Percentiles rank a stretch among this genome's conserved stretches.
phyloP scores from a whole-genome alignment of 2,888 invertebrate genomes.

The Mantis religiosa region DNA sequence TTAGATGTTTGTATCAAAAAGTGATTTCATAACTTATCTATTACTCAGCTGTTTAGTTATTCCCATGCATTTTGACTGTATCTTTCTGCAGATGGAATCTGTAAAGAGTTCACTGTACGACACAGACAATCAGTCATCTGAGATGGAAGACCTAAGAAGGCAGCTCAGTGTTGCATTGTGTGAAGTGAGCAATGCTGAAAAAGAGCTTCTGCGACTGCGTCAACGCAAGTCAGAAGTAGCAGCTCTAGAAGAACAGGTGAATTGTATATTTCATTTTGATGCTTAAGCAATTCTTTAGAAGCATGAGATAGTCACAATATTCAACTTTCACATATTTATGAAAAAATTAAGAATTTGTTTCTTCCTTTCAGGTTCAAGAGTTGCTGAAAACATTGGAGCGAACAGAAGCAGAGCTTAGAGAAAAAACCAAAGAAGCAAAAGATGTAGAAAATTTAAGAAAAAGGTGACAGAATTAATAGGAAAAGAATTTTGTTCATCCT shows the following conservation, averaged over 20 bases:
- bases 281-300: too few relatives aligned
- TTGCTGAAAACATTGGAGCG: constrained; percentile 69
- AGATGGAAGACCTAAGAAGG: constrained; percentile 66
- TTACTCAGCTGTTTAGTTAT: neutral
- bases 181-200: constrained; percentile 63
- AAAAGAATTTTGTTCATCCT: too few relatives aligned
- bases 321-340: too few relatives aligned
- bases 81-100: constrained; percentile 23
- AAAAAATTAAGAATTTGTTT: neutral
- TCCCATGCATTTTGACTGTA: neutral
- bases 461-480: constrained; percentile 39
- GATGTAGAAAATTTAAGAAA: constrained; percentile 58
- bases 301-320: too few relatives aligned
- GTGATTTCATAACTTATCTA: too few relatives aligned
- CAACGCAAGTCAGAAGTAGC: constrained; percentile 67
- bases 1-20: too few relatives aligned
- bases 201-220: constrained; percentile 67
- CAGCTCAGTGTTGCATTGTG: constrained; percentile 60
- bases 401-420: constrained; percentile 69
- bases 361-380: constrained; percentile 58
- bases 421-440: constrained; percentile 67
- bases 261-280: neutral
- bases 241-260: constrained; percentile 60
- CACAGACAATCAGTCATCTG: constrained; percentile 60
- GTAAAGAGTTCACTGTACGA: constrained; percentile 40